A percentile compares a stretch with the other conserved stretches of the same genome.
These are phyloP conservation scores for Ammospiza maritima DNA, from an alignment of 2,797 vertebrate genomes.

Conservation along the genomic window DNA sequence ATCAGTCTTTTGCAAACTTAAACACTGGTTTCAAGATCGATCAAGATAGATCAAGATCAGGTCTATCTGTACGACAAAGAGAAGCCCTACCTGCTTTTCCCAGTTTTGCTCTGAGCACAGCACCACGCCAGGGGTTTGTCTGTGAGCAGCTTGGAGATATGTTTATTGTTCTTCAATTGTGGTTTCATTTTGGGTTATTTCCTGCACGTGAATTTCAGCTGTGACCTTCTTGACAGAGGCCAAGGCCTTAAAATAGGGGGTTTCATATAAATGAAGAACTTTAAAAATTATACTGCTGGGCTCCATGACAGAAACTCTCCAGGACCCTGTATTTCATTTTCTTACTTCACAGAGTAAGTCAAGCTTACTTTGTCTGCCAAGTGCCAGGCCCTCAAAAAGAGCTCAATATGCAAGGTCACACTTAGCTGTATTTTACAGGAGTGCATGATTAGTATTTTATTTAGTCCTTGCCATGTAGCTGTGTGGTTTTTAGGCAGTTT, in stretches of 20 bases:
- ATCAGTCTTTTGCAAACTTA: background rate
- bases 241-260: background rate
- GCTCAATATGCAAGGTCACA: background rate
- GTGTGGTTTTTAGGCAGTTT: background rate
- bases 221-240: background rate
- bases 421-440: background rate
- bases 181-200: background rate
- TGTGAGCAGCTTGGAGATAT: background rate
- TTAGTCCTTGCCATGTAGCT: background rate
- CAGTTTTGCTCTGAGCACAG: background rate
- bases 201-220: background rate
- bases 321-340: background rate
- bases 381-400: background rate
- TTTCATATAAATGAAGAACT: background rate
- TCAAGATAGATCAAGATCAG: background rate
- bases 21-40: background rate
- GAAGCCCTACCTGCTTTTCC: rapidly evolving
- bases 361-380: background rate
- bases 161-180: background rate
- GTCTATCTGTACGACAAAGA: background rate
- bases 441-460: background rate
- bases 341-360: background rate
- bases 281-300: rapidly evolving
- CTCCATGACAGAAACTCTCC: background rate
- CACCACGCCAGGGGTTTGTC: rapidly evolving